Conservation (phyloP, 2,113 vertebrate species). For the Chamaetylas fuelleborni region DNA sequence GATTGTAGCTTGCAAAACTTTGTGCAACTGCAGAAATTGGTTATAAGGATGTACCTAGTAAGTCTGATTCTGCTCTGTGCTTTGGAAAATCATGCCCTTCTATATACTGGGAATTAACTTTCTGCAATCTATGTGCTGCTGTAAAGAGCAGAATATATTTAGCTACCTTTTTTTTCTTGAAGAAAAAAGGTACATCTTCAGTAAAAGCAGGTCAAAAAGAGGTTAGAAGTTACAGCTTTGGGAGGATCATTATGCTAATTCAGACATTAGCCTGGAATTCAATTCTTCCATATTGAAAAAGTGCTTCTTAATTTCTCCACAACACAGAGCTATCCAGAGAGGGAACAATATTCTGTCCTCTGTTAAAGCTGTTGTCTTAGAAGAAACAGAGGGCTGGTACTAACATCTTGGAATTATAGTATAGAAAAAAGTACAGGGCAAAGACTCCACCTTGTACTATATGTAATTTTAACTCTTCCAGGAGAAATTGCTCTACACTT, state of each 20-base stretch:
- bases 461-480: background rate
- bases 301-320: background rate
- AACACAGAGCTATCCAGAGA: background rate
- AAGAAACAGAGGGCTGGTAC: background rate
- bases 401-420: background rate
- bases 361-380: background rate
- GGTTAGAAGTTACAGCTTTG: conserved; percentile 41
- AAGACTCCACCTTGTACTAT: background rate
- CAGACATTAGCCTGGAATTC: conserved; percentile 20
- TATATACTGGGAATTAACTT: background rate
- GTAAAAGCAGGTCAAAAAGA: conserved; percentile 39
- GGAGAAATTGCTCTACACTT: background rate
- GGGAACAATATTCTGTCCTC: background rate
- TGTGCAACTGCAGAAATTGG: background rate
- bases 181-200: background rate
- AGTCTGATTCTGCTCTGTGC: background rate
- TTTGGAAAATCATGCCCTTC: conserved; percentile 22
- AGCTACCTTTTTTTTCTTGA: background rate
- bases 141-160: conserved; percentile 32
- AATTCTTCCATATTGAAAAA: background rate
- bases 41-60: background rate
- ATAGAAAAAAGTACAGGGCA: background rate
- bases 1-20: background rate
- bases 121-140: background rate
- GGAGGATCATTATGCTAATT: conserved; percentile 50